phyloP scores from a whole-genome alignment of 1,140 invertebrate species.

The Pseudomyrmex sp. region DNA sequence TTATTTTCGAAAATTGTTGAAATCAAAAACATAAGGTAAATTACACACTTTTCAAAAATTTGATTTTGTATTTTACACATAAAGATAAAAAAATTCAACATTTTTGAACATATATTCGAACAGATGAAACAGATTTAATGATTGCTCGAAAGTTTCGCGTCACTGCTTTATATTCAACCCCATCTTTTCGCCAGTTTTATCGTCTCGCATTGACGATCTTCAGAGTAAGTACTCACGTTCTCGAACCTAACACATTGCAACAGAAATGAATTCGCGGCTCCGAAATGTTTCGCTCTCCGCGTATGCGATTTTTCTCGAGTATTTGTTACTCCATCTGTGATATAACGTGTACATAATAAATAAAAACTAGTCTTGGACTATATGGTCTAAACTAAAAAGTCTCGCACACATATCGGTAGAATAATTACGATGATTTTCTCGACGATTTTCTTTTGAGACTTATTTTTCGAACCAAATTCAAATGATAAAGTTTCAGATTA shows the following conservation, averaged over 20 bases:
- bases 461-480: not conserved
- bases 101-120: not conserved
- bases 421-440: not conserved
- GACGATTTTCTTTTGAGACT: not conserved
- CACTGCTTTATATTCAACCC: constrained; percentile 53
- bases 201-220: constrained; percentile 22
- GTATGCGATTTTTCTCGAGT: constrained; percentile 39
- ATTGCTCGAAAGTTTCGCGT: constrained; percentile 3
- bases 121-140: not conserved
- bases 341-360: not conserved
- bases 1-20: not conserved
- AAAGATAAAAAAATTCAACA: not conserved
- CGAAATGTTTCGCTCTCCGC: not conserved
- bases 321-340: constrained; percentile 36
- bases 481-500: not conserved
- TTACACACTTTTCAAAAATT: no score
- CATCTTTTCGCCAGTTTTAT: constrained; percentile 6
- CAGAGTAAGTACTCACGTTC: constrained; percentile 29
- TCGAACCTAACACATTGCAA: constrained; percentile 50
- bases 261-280: constrained; percentile 39
- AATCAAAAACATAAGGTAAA: no score
- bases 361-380: not conserved
- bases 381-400: not conserved
- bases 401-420: not conserved
- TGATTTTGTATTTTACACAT: not conserved